A percentile compares a stretch with the other conserved stretches of the same genome.
phyloP scores from a whole-genome alignment of 2,113 vertebrate species.

The Urocynchramus pylzowi region DNA sequence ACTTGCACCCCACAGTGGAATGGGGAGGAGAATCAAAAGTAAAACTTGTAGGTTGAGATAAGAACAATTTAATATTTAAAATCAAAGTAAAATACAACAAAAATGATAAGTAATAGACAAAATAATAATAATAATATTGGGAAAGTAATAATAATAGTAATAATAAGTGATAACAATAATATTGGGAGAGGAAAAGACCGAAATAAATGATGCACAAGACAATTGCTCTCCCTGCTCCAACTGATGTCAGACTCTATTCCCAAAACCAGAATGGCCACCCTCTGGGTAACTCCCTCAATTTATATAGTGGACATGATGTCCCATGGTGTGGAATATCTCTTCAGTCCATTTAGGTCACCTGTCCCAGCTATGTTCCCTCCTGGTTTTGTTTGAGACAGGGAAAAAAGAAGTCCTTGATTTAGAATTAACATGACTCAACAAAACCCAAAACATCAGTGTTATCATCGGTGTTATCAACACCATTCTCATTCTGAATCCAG shows the following conservation, averaged over 20 bases:
- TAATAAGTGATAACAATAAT: neutral
- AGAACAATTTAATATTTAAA: neutral
- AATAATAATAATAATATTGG: neutral
- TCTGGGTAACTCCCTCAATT: neutral
- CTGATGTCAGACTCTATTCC: neutral
- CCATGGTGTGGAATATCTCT: neutral
- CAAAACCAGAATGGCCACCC: neutral
- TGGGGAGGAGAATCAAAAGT: neutral
- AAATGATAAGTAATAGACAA: neutral
- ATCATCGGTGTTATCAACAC: neutral
- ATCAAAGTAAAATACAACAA: neutral
- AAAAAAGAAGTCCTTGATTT: neutral
- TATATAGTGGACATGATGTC: accelerated
- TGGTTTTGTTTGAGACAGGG: neutral
- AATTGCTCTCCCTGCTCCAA: accelerated
- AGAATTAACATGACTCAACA: neutral
- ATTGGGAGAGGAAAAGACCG: neutral
- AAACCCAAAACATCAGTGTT: neutral
- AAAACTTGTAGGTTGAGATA: neutral
- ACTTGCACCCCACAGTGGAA: neutral
- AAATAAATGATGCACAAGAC: neutral
- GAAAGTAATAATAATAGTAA: neutral
- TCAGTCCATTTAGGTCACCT: neutral
- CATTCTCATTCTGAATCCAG: neutral
- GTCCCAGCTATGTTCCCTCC: neutral